These are phyloP conservation scores for Heloderma charlesbogerti DNA, from an alignment of 2,113 vertebrate species.

Conservation along the genomic window DNA sequence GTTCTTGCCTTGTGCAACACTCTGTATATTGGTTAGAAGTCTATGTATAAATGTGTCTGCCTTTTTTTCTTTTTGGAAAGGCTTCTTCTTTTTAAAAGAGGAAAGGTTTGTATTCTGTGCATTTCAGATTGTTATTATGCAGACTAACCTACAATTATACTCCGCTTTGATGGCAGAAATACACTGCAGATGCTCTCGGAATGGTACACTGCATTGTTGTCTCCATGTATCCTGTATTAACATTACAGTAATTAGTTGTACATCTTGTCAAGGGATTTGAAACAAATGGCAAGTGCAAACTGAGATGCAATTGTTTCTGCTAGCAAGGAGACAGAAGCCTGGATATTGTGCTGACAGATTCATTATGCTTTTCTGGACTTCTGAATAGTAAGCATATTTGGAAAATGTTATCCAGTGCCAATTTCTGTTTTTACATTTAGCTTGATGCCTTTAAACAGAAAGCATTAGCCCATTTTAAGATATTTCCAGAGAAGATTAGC, in stretches of 20 bases:
- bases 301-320: neutral
- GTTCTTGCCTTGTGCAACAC: constrained; percentile 62
- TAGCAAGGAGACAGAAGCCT: neutral
- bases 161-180: neutral
- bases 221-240: neutral
- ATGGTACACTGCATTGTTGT: neutral
- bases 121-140: neutral
- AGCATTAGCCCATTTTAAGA: neutral
- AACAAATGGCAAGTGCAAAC: neutral
- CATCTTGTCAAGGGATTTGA: constrained; percentile 3
- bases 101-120: constrained; percentile 32
- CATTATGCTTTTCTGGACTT: neutral
- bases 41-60: constrained; percentile 11
- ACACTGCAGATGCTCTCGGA: constrained; percentile 11
- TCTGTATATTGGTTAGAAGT: constrained; percentile 31
- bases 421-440: neutral
- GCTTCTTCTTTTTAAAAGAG: neutral
- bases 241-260: constrained; percentile 1
- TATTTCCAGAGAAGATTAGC: neutral
- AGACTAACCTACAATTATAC: neutral
- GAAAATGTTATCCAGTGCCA: neutral
- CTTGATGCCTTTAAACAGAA: constrained; percentile 15
- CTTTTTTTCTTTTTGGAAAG: neutral
- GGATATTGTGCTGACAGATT: constrained; percentile 10
- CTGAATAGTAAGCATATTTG: constrained; percentile 1